phyloP scores from a whole-genome alignment of 2,797 vertebrate species.

The Xiphorhynchus erythropygius region DNA sequence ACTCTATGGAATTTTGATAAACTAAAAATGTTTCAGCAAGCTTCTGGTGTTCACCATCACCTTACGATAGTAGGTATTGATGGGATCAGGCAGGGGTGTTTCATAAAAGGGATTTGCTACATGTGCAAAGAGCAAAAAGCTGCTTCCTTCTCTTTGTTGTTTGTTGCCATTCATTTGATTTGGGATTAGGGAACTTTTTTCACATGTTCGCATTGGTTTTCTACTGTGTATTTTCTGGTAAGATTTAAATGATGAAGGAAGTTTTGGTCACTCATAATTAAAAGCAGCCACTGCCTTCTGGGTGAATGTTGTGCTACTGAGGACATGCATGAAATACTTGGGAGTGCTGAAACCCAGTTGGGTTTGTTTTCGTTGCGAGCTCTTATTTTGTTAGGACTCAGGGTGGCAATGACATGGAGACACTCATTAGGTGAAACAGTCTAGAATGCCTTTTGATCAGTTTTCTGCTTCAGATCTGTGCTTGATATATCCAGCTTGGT shows the following conservation, averaged over 20 bases:
- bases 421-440: neutral
- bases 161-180: neutral
- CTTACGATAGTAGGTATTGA: neutral
- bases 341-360: neutral
- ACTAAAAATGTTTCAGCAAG: neutral
- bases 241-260: neutral
- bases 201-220: neutral
- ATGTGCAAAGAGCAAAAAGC: neutral
- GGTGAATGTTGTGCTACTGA: neutral
- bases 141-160: neutral
- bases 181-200: neutral
- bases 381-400: neutral
- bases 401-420: neutral
- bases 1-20: slow-evolving; percentile 8
- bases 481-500: neutral
- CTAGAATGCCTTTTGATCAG: neutral
- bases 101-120: neutral
- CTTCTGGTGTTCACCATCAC: neutral
- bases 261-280: neutral
- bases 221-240: neutral
- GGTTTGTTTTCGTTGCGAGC: neutral
- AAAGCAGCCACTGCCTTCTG: neutral
- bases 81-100: neutral
- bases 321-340: neutral
- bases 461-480: neutral